Conservation (phyloP, 2,797 vertebrate genomes). For the Sebastolobus altivelis region DNA sequence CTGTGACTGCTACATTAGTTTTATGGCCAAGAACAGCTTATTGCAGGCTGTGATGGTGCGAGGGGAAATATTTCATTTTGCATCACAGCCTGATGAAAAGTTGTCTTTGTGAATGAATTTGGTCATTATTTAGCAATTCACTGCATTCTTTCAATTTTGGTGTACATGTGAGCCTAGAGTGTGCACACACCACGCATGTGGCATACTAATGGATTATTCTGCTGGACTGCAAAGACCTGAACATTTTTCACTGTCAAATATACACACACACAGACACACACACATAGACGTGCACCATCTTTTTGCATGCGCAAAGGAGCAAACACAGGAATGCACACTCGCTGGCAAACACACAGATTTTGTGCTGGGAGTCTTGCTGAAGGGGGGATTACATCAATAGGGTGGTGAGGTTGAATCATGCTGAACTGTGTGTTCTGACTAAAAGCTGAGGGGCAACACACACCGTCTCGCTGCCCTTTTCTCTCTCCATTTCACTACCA, state of each 20-base stretch:
- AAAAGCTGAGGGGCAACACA: conserved; percentile 30
- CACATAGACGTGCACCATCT: background rate
- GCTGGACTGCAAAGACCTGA: background rate
- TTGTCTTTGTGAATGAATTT: conserved; percentile 38
- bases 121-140: conserved; percentile 19
- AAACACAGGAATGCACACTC: conserved; percentile 17
- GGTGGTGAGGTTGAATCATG: conserved; percentile 53
- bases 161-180: background rate
- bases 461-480: background rate
- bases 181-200: background rate
- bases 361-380: conserved; percentile 36
- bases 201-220: background rate
- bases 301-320: conserved; percentile 8
- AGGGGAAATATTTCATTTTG: conserved; percentile 41
- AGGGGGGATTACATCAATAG: conserved; percentile 39
- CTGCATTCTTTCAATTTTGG: conserved; percentile 6
- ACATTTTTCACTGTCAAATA: conserved; percentile 6
- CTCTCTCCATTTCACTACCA: background rate
- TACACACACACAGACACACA: background rate
- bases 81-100: conserved; percentile 27
- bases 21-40: conserved; percentile 66
- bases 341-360: conserved; percentile 10
- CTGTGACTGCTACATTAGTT: conserved; percentile 69
- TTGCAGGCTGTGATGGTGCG: conserved; percentile 21
- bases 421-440: conserved; percentile 23